These are phyloP conservation scores for Scaptomyza flava DNA, from an alignment of 2,888 invertebrate genomes.

Conservation along the genomic window DNA sequence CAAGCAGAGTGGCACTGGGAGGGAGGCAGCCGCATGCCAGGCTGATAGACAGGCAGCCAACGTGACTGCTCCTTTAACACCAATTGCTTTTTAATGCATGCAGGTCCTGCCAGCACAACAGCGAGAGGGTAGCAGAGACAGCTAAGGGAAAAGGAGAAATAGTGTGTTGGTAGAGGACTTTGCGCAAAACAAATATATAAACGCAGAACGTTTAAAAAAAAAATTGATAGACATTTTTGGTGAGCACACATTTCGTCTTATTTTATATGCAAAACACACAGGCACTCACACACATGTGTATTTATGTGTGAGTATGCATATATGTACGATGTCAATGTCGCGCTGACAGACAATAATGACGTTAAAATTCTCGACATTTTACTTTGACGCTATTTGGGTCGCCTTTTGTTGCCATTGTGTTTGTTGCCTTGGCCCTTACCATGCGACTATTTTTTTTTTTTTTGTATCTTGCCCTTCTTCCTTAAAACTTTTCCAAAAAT, in stretches of 20 bases:
- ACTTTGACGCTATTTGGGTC: constrained; percentile 50
- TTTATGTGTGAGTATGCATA: constrained; percentile 14
- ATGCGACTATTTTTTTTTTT: not conserved
- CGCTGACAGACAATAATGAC: constrained; percentile 81
- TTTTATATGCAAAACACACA: constrained; percentile 70
- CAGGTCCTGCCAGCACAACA: constrained; percentile 50
- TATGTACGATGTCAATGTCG: constrained; percentile 74
- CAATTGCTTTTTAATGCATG: constrained; percentile 80
- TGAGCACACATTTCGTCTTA: constrained; percentile 74
- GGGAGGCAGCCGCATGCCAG: constrained; percentile 54
- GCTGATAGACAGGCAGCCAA: constrained; percentile 73
- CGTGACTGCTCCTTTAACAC: constrained; percentile 79
- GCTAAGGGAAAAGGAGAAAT: not conserved
- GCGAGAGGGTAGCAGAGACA: not conserved
- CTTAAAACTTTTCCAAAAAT: not conserved
- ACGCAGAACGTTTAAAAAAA: constrained; percentile 58
- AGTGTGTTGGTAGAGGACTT: constrained; percentile 7
- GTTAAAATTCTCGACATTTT: constrained; percentile 79
- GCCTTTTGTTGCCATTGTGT: constrained; percentile 28
- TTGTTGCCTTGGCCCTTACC: constrained; percentile 8
- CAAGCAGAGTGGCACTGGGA: not conserved
- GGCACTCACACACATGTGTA: constrained; percentile 11
- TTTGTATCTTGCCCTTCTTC: constrained; percentile 12
- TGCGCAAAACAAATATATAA: constrained; percentile 54
- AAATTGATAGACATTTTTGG: constrained; percentile 81